These are phyloP conservation scores for Xenus cinereus DNA, from an alignment of 2,113 vertebrate genomes.

Conservation along the genomic window DNA sequence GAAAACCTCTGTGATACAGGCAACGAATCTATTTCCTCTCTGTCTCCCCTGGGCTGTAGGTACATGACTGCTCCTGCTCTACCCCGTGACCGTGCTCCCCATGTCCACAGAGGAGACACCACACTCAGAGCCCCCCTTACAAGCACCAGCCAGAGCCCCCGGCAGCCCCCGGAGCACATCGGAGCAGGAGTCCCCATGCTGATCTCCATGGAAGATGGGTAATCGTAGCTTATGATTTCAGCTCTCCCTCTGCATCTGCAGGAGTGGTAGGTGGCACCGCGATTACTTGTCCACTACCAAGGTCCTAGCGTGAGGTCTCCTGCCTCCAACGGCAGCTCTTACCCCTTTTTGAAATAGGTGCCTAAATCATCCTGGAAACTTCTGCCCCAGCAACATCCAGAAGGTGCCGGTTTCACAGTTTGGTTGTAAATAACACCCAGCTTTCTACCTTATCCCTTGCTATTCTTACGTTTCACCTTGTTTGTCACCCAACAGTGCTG, in stretches of 20 bases:
- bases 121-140: background rate
- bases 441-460: background rate
- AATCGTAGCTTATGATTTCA: background rate
- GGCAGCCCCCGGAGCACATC: background rate
- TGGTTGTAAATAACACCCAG: background rate
- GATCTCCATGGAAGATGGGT: background rate
- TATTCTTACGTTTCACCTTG: background rate
- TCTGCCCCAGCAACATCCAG: background rate
- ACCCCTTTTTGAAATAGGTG: background rate
- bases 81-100: accelerated
- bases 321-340: background rate
- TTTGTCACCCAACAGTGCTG: background rate
- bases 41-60: background rate
- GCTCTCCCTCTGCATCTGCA: background rate
- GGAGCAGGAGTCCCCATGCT: background rate
- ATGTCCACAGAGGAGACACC: background rate
- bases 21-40: background rate
- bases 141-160: background rate
- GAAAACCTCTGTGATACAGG: background rate
- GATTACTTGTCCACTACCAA: background rate
- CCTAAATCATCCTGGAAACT: background rate
- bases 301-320: background rate
- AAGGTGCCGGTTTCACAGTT: background rate
- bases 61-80: background rate
- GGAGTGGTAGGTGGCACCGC: accelerated